phyloP scores from a whole-genome alignment of 1,140 invertebrate species.

The Nixonia krombeini region DNA sequence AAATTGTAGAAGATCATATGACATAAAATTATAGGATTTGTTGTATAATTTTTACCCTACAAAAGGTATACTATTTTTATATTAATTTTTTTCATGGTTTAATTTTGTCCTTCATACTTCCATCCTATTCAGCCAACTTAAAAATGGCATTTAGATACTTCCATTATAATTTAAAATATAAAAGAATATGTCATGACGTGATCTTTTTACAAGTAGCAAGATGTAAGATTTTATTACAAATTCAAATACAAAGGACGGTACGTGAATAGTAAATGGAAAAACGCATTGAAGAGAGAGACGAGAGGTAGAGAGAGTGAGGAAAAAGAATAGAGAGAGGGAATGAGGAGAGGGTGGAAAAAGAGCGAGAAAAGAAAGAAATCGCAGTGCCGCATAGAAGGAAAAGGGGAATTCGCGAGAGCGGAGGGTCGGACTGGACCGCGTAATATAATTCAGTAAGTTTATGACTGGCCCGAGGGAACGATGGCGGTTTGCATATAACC shows the following conservation, averaged over 20 bases:
- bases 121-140: no score
- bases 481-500: slow-evolving; percentile 71
- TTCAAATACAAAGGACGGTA: slow-evolving; percentile 6
- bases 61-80: no score
- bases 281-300: no score
- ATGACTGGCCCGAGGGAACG: slow-evolving; percentile 68
- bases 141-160: background rate
- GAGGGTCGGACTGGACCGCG: slow-evolving; percentile 56
- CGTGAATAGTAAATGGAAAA: slow-evolving; percentile 12
- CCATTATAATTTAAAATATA: background rate
- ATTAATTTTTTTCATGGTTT: no score
- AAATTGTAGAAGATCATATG: no score
- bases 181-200: background rate
- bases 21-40: no score
- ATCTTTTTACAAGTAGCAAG: background rate
- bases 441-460: slow-evolving; percentile 73
- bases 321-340: slow-evolving; percentile 6
- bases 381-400: slow-evolving; percentile 25
- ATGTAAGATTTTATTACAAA: slow-evolving; percentile 7
- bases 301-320: no score
- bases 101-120: no score
- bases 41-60: no score
- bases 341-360: slow-evolving; percentile 13
- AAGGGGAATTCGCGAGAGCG: slow-evolving; percentile 45
- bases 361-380: slow-evolving; percentile 26